Evolutionary conservation across 2,888 invertebrate genomes (phyloP), one percentile per base, ranked within the genome.

Genomic region (Melolontha melolontha): DNA sequence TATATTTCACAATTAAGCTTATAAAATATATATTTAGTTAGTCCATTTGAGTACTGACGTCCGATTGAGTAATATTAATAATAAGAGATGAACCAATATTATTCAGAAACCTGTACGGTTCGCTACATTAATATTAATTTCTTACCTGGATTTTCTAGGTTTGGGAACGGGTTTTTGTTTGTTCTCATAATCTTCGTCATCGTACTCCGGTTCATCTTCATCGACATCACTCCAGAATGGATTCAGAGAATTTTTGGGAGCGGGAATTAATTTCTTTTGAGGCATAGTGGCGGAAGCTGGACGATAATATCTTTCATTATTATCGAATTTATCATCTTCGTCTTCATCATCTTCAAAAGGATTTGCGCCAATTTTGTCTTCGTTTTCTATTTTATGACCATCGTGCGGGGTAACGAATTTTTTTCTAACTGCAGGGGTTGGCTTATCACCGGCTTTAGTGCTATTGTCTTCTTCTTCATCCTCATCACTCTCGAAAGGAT

Each of bases 151-250:
- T 8, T 77, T 80, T 75, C 87, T 80, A 16, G 87, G 87, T 74
- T 82, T 84, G 16, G 87, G 87, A 75, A 86, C 80, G 12, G 87
- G 87, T 75, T 82, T 84, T 17, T 86, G 86, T 59, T 85, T 80
- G 2, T 87, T 86, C 59, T 64, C 71, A 67, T 57, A 68, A 66
- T 54, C 69, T 11, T 70, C 76, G 27, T 79, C 75, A 50, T 85
- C 85, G 68, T 87, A 86, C 63, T 88, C 88, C 34, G 86, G 85
- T 39, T 87, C 87, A 73, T 90, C 69, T 6, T 65, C 90, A 74
- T 91, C 91, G 34, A 87, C 90, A 75, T 91, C 91, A 70, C 89
- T 90, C 86, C 89, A 90, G 79, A 93, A 93, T 0, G 93, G 93
- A 85, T 92, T 93, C 14, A 86, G 77, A 75, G 80, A 85, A 47